These are phyloP conservation scores for Glaucomys volans DNA, from an alignment of 2,113 vertebrate genomes.

Conservation along the genomic window DNA sequence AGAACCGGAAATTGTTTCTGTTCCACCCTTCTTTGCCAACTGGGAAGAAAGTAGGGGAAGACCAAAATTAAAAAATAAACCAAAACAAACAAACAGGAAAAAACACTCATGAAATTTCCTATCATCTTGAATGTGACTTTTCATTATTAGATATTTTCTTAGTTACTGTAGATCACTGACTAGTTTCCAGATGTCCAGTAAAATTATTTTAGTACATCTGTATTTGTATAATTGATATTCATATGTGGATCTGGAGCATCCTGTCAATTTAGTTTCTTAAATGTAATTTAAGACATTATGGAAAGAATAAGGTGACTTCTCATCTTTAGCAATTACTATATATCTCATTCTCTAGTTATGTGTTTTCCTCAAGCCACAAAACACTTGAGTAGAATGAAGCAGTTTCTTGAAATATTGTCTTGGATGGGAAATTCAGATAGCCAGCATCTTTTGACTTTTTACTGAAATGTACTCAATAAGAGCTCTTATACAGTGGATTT, in stretches of 20 bases:
- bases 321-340: neutral
- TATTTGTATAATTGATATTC: neutral
- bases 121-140: neutral
- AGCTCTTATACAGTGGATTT: neutral
- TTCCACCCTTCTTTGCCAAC: neutral
- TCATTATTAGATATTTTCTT: neutral
- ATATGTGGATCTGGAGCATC: neutral
- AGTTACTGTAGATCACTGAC: neutral
- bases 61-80: too few relatives aligned
- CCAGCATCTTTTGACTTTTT: neutral
- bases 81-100: too few relatives aligned
- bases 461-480: neutral
- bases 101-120: neutral
- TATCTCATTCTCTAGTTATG: neutral
- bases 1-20: neutral
- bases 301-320: neutral
- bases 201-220: neutral
- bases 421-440: neutral
- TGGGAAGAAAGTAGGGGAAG: neutral
- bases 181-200: neutral
- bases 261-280: conserved; percentile 14
- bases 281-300: neutral
- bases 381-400: neutral
- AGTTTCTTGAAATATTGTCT: neutral
- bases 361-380: neutral